phyloP scores from a whole-genome alignment of 1,140 invertebrate genomes.

The Fopius arisanus region DNA sequence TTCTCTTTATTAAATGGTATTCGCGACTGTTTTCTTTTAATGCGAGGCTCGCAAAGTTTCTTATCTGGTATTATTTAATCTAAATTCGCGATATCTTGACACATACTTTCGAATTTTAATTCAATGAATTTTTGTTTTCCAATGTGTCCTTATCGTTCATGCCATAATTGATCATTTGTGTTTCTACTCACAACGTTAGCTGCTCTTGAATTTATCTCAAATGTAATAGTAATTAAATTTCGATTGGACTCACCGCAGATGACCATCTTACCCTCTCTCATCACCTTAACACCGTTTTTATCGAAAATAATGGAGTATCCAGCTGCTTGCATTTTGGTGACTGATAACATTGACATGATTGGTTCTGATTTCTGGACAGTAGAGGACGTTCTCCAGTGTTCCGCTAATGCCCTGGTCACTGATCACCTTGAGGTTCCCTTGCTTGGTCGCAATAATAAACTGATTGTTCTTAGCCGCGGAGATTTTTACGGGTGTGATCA shows the following conservation, averaged over 20 bases:
- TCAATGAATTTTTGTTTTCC: constrained; percentile 50
- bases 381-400: constrained; percentile 35
- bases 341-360: constrained; percentile 51
- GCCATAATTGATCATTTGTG: constrained; percentile 50
- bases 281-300: constrained; percentile 42
- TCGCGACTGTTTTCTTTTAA: constrained; percentile 60
- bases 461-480: constrained; percentile 41
- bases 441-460: constrained; percentile 44
- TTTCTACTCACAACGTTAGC: constrained; percentile 12
- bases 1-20: constrained; percentile 32
- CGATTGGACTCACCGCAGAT: constrained; percentile 44
- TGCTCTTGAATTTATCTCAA: constrained; percentile 16
- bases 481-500: constrained; percentile 28
- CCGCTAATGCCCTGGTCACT: constrained; percentile 37
- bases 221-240: constrained; percentile 38
- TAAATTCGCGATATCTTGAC: no score
- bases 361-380: constrained; percentile 38
- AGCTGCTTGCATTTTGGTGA: constrained; percentile 43
- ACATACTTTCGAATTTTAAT: constrained; percentile 47
- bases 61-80: no score
- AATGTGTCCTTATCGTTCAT: constrained; percentile 55
- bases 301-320: constrained; percentile 44
- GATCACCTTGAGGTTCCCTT: constrained; percentile 32
- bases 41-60: constrained; percentile 59
- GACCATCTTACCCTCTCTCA: constrained; percentile 36